Conservation (phyloP, 2,888 invertebrate species). For the Cybosia mesomella region DNA sequence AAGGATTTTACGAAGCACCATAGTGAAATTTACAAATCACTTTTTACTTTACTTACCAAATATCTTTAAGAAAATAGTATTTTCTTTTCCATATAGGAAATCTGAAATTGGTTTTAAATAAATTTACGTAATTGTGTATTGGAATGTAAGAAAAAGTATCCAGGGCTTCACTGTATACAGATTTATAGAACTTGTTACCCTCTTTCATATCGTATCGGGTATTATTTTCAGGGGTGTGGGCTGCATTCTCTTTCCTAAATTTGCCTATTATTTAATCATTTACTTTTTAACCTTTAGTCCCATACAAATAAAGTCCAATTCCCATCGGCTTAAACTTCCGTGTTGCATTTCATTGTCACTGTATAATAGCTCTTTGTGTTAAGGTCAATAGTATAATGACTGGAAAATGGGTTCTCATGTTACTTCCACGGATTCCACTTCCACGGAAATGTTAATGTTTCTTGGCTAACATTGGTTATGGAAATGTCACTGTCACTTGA, state of each 20-base stretch:
- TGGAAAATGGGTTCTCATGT: constrained; percentile 66
- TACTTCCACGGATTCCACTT: constrained; percentile 68
- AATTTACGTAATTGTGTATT: not conserved
- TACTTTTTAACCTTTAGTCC: not conserved
- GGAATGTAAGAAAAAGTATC: no score
- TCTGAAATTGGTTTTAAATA: not conserved
- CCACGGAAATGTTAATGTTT: constrained; percentile 57
- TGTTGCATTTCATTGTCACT: constrained; percentile 58
- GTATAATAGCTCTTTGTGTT: constrained; percentile 75
- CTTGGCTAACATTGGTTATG: constrained; percentile 21
- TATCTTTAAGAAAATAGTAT: not conserved
- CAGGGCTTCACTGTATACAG: no score
- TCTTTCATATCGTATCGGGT: not conserved
- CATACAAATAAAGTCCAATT: constrained; percentile 30
- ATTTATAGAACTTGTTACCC: not conserved
- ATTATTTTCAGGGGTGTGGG: not conserved
- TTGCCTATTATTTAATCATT: constrained; percentile 7
- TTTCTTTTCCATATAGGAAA: not conserved
- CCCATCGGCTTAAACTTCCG: constrained; percentile 51
- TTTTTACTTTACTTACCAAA: not conserved
- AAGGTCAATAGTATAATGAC: constrained; percentile 66
- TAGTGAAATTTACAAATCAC: no score
- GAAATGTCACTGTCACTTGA: constrained; percentile 15
- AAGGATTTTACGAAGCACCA: no score
- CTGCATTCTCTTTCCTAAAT: not conserved